Percentiles rank a stretch among this genome's conserved stretches.
These are phyloP conservation scores for Labeo catla DNA, from an alignment of 2,113 vertebrate genomes.

Conservation along the genomic window DNA sequence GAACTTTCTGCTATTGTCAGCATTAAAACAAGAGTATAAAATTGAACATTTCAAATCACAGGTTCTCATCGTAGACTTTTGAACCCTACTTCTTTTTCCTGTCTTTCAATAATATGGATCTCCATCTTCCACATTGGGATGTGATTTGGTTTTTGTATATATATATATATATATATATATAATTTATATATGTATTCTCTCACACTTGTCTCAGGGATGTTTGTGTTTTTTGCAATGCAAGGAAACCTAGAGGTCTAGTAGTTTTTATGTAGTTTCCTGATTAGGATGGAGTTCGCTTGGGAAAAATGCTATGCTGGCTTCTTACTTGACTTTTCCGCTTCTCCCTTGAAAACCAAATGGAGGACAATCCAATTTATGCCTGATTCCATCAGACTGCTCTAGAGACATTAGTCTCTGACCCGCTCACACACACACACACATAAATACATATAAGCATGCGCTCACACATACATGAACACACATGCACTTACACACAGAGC, in stretches of 20 bases:
- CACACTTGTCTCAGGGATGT: slow-evolving; percentile 63
- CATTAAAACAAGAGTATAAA: neutral
- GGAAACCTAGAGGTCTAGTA: slow-evolving; percentile 75
- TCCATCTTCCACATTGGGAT: neutral
- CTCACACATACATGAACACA: slow-evolving; percentile 60
- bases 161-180: neutral
- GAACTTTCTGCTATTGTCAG: neutral
- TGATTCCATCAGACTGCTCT: slow-evolving; percentile 95
- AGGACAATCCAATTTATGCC: slow-evolving; percentile 97
- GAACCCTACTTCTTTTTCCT: neutral
- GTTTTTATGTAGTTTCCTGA: slow-evolving; percentile 83
- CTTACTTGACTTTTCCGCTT: slow-evolving; percentile 73
- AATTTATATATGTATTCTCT: neutral
- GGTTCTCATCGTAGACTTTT: neutral
- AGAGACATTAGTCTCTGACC: slow-evolving; percentile 88
- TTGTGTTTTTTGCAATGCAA: slow-evolving; percentile 81
- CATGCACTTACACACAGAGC: slow-evolving; percentile 25
- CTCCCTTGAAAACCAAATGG: slow-evolving; percentile 94
- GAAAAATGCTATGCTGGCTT: slow-evolving; percentile 45
- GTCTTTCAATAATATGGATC: neutral
- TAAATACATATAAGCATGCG: slow-evolving; percentile 56
- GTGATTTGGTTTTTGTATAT: neutral
- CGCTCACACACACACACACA: slow-evolving; percentile 79
- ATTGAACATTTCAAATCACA: neutral
- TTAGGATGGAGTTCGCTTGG: slow-evolving; percentile 88